Evolutionary conservation across 2,113 vertebrate genomes (phyloP).

Genomic region (Syngnathoides biaculeatus): DNA sequence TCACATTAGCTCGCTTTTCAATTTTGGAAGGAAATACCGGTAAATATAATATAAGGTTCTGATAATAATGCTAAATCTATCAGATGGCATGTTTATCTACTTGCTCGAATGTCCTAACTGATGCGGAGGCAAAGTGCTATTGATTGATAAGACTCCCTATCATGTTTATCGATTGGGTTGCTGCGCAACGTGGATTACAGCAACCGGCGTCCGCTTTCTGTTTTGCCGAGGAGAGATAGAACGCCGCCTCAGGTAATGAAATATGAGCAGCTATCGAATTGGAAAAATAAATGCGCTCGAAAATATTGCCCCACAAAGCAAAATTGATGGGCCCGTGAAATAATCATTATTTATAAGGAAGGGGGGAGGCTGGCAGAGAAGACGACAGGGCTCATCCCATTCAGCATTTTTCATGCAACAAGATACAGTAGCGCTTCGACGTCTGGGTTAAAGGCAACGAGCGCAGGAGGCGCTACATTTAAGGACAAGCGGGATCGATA

Average conservation of each 20-base stretch:
- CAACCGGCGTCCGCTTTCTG: slow-evolving; percentile 19
- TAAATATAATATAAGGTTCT: slow-evolving; percentile 3
- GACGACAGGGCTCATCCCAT: slow-evolving; percentile 58
- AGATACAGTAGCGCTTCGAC: slow-evolving; percentile 37
- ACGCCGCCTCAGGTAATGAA: slow-evolving; percentile 51
- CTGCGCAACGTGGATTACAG: slow-evolving; percentile 33
- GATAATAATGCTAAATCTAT: slow-evolving; percentile 3
- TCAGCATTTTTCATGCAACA: slow-evolving; percentile 70
- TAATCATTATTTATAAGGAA: slow-evolving; percentile 59
- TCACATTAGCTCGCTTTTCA: too few relatives aligned
- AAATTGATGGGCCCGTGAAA: slow-evolving; percentile 48
- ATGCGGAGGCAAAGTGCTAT: slow-evolving; percentile 36
- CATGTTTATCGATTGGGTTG: slow-evolving; percentile 52
- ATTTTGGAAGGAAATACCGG: not conserved
- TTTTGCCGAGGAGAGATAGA: slow-evolving; percentile 11
- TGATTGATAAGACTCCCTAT: slow-evolving; percentile 52
- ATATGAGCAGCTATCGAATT: slow-evolving; percentile 57
- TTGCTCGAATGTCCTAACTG: slow-evolving; percentile 23
- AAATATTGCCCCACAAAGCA: slow-evolving; percentile 63
- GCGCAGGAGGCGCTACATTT: slow-evolving; percentile 46
- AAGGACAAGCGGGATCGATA: slow-evolving; percentile 71
- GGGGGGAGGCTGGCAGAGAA: slow-evolving; percentile 12
- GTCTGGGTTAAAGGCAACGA: slow-evolving; percentile 15
- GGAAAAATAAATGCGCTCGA: slow-evolving; percentile 58
- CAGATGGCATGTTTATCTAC: not conserved